phyloP scores from a whole-genome alignment of 2,113 vertebrate species.

The Acrocephalus kingi region DNA sequence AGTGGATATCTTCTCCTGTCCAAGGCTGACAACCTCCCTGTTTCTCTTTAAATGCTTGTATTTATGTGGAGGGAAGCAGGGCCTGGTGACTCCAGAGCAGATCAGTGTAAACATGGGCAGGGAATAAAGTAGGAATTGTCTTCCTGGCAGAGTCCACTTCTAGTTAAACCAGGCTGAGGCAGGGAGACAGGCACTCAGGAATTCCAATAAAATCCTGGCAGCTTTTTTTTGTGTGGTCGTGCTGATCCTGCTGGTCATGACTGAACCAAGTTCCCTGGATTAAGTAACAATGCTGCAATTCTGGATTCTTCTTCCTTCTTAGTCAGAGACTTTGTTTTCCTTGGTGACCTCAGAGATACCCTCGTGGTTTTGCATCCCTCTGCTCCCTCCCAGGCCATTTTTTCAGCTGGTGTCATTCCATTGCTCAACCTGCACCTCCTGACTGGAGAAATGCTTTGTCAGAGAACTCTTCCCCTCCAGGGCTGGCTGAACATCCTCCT shows the following conservation, averaged over 20 bases:
- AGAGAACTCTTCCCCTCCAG: neutral
- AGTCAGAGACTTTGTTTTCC: neutral
- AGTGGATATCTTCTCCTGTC: neutral
- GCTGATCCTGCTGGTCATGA: neutral
- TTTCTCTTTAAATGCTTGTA: neutral
- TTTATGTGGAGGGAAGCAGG: neutral
- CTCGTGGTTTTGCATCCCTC: neutral
- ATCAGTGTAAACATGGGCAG: neutral
- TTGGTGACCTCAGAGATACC: neutral
- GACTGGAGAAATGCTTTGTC: neutral
- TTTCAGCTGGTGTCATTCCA: constrained; percentile 35
- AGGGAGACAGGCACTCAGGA: fast-evolving
- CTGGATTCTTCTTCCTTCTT: neutral
- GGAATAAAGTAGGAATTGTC: neutral
- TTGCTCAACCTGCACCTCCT: constrained; percentile 51
- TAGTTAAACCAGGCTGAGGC: neutral
- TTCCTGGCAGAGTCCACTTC: neutral
- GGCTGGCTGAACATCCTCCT: neutral
- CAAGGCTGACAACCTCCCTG: neutral
- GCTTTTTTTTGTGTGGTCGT: neutral
- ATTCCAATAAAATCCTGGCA: neutral
- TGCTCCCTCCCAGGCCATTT: neutral
- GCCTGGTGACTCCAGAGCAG: neutral
- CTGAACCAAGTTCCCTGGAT: neutral
- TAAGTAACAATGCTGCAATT: constrained; percentile 35